Base-by-base conservation (phyloP, 2,113 vertebrate species). In the Myiagra hebetior region DNA sequence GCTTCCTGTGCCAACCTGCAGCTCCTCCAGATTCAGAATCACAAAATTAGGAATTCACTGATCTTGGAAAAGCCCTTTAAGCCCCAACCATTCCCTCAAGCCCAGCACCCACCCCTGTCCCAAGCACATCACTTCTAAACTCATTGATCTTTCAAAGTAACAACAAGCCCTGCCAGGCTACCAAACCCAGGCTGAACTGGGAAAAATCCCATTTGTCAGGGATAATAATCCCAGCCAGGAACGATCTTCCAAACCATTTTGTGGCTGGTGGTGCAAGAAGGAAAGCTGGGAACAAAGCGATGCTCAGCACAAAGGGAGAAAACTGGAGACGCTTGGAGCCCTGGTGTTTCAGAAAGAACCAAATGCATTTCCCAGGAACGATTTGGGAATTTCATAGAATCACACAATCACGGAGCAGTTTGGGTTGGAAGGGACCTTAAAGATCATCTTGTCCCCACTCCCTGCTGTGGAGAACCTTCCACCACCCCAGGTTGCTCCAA, bases 401-500 rank as follows among this genome's bases (percentile, higher is more conserved):
- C 26, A 1, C 13, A 49, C 30, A 49, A 41, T 20, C 39, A 4
- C n/a, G 0, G n/a, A 39, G 13, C 0, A 6, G 4, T 14, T 0
- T 18, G 75, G 56, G 11, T 1, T 1, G n/a, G 41, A 39, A 41
- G 14, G 24, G 30, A 56, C 35, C 49, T 56, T 2, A 11, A n/a
- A 87, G 4, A 9, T 10, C 47, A 55, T 3, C 22, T 4, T 28
- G 15, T 20, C 33, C 44, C 11, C 42, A 53, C 3, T 3, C 11
- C 22, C 64, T n/a, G 53, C 35, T 31, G 13, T 0, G 5, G 10
- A 27, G 46, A 70, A 41, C 10, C 17, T 52, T 2, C 17, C 31
- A 18, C 46, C 1, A 6, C 1, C n/a, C 19, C 74, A 78, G 33
- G 13, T 0, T 23, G 39, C 47, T 70, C 39, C 64, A 55, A 39